Evolutionary conservation across 2,797 vertebrate genomes (phyloP).

Genomic region (Sebastiscus tertius): DNA sequence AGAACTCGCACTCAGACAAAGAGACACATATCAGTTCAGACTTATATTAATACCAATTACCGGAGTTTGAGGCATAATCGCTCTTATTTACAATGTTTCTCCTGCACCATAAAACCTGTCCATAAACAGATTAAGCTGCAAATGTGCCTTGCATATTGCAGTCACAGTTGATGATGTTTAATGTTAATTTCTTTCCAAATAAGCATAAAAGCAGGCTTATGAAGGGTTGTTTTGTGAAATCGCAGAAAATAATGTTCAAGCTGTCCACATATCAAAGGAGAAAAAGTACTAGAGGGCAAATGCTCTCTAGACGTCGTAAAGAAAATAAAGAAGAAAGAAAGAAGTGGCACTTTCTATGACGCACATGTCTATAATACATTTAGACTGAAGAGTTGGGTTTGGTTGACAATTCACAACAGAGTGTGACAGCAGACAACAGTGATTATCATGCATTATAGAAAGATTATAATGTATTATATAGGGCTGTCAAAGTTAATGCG

Average conservation of each 20-base stretch:
- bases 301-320: background rate
- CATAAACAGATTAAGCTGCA: background rate
- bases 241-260: constrained; percentile 10
- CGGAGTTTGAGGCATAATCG: background rate
- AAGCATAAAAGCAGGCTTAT: background rate
- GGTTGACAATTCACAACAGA: too few relatives aligned
- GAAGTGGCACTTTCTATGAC: background rate
- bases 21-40: background rate
- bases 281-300: background rate
- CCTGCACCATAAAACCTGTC: background rate
- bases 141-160: background rate
- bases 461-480: too few relatives aligned
- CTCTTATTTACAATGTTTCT: background rate
- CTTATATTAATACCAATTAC: background rate
- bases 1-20: background rate
- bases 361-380: background rate
- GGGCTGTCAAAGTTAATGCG: too few relatives aligned
- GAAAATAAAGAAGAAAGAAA: background rate
- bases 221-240: constrained; percentile 18
- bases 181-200: background rate
- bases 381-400: too few relatives aligned
- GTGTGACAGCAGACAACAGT: too few relatives aligned
- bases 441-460: too few relatives aligned
- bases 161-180: background rate
- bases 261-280: constrained; percentile 9